Base-by-base conservation (phyloP, 1,140 invertebrate genomes). In the Solen grandis region DNA sequence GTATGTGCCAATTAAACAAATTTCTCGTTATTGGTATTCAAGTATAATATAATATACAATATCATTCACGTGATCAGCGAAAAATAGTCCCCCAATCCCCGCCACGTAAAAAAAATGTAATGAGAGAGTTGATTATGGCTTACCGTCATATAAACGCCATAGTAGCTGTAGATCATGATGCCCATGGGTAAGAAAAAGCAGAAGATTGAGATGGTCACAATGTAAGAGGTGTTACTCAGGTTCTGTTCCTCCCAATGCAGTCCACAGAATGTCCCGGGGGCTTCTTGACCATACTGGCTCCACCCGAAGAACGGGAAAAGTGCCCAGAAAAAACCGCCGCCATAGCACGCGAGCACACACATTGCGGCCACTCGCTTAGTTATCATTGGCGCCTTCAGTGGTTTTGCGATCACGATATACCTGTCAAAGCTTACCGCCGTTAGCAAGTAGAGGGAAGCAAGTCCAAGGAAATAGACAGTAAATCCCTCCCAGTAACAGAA, bases 401-500 rank as follows among this genome's bases (percentile, higher is more conserved):
- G 82, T 27, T 74, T 77, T 1, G 79, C 70, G 36, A 85, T 85
- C 33, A 85, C 81, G 22, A 85, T 52, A 60, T 79, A 85, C 14
- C 82, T 29, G 59, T 85, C 82, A 16, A 84, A 74, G 3, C 82
- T 81, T 4, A 84, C 75, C 52, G 78, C 74, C 0, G 70, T 65
- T 50, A 85, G 63, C 13, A 82, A 74, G 38, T 84, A 85, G 19
- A 85, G 69, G 25, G 70, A 75, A 3, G 84, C 69, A 14, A 81
- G 73, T 27, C 77, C 82, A 10, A 85, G 46, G 62, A 79, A 81
- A 62, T 84, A 85, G 10, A 85, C 79, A n/a, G 66, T 41, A 35
- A 84, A 85, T 13, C 38, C 84, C 22, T 84, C 60, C 19, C 74
- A 57, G 27, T 27, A 22, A 38, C 84, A 85, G 4, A 79, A 4